Percentiles rank a stretch among this genome's conserved stretches.
Conservation (phyloP, 1,140 invertebrate species). For the Pseudomyrmex pallidus region DNA sequence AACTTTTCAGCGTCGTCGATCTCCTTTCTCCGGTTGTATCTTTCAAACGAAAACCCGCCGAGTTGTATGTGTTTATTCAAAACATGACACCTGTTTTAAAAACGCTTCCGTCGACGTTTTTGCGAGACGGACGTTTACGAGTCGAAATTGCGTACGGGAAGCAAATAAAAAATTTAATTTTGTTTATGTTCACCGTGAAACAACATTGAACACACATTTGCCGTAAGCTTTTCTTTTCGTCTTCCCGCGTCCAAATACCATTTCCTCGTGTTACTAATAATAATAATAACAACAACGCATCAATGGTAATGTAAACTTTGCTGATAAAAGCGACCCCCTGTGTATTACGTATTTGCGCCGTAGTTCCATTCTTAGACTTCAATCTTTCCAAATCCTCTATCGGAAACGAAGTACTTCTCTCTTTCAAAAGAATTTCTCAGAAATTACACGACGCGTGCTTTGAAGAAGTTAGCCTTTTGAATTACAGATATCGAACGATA, state of each 20-base stretch:
- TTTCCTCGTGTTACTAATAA: too few species aligned
- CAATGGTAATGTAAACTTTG: too few species aligned
- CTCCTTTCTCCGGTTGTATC: constrained; percentile 7
- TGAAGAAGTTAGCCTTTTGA: neutral
- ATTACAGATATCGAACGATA: neutral
- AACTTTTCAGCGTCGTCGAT: neutral
- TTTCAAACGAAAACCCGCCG: neutral
- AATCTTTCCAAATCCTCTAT: neutral
- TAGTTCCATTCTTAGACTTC: constrained; percentile 37
- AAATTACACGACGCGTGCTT: neutral
- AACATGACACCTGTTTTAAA: neutral
- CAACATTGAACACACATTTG: neutral
- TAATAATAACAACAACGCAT: too few species aligned
- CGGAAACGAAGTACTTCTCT: neutral
- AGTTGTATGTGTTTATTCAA: neutral
- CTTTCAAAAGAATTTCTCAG: neutral
- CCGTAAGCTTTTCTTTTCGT: neutral
- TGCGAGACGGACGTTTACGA: constrained; percentile 17
- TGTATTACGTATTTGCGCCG: neutral
- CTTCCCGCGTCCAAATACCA: too few species aligned
- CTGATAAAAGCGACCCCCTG: too few species aligned
- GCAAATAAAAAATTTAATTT: constrained; percentile 1
- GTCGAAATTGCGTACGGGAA: constrained; percentile 24
- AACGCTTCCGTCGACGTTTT: neutral
- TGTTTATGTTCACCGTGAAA: neutral